phyloP scores from a whole-genome alignment of 1,140 invertebrate genomes.

The Neelides sp. region DNA sequence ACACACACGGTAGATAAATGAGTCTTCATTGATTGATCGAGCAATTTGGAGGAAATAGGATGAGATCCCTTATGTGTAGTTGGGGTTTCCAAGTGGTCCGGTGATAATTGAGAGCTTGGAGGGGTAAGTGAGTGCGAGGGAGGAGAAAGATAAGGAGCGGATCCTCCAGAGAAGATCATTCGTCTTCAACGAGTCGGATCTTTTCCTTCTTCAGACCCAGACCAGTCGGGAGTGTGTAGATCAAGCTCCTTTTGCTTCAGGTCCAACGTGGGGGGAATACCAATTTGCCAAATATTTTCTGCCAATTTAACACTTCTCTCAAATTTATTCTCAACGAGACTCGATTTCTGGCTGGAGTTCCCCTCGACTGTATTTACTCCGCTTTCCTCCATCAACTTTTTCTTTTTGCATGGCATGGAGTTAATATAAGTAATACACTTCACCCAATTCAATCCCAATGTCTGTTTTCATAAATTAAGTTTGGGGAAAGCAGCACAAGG shows the following conservation, averaged over 20 bases:
- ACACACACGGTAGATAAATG: too few relatives aligned
- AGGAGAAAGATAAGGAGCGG: not conserved
- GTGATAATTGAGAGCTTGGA: conserved; percentile 15
- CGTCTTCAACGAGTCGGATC: not conserved
- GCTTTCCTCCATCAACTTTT: too few relatives aligned
- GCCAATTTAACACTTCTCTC: conserved; percentile 22
- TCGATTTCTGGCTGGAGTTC: conserved; percentile 16
- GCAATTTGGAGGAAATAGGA: conserved; percentile 15
- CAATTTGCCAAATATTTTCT: conserved; percentile 20
- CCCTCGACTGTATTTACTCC: too few relatives aligned
- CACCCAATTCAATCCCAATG: too few relatives aligned
- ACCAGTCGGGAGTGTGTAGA: not conserved
- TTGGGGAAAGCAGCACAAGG: too few relatives aligned
- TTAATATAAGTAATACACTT: too few relatives aligned
- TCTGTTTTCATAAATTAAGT: too few relatives aligned
- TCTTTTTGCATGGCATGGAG: too few relatives aligned
- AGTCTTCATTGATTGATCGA: conserved; percentile 18
- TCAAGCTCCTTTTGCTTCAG: not conserved
- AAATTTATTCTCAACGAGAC: conserved; percentile 20
- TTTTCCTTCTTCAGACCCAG: not conserved
- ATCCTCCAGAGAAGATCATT: not conserved
- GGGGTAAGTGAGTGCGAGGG: not conserved
- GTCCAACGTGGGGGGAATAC: conserved; percentile 11
- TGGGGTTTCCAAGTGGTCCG: conserved; percentile 12
- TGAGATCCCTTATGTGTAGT: conserved; percentile 16